Evolutionary conservation across 2,888 invertebrate species (phyloP).

Genomic region (Nephrotoma appendiculata): DNA sequence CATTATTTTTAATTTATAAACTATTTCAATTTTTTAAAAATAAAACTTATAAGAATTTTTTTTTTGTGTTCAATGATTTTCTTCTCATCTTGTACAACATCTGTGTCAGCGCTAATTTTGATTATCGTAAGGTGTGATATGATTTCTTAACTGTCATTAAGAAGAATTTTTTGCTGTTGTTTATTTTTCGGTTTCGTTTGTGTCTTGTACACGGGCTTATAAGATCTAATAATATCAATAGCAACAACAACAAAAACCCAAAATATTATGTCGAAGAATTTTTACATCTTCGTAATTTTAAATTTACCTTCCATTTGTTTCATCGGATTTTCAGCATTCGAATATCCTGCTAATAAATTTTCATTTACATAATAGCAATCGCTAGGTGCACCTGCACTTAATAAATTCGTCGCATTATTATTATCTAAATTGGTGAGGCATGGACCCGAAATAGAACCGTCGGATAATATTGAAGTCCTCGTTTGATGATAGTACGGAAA

Average conservation of each 20-base stretch:
- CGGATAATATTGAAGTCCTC: conserved; percentile 6
- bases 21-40: neutral
- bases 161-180: neutral
- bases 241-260: neutral
- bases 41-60: neutral
- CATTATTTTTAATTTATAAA: neutral
- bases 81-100: neutral
- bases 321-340: conserved; percentile 44
- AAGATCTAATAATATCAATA: neutral
- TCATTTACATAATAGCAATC: conserved; percentile 29
- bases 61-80: neutral
- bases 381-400: conserved; percentile 22
- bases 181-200: neutral
- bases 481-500: conserved; percentile 10
- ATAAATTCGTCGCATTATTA: conserved; percentile 16
- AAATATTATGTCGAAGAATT: neutral
- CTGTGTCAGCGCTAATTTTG: conserved; percentile 5
- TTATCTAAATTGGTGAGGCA: conserved; percentile 1
- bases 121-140: neutral
- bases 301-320: conserved; percentile 57
- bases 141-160: neutral
- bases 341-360: conserved; percentile 30
- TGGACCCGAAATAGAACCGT: neutral
- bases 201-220: neutral
- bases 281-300: neutral